Evolutionary conservation across 2,888 invertebrate species (phyloP).

Genomic region (Drosophila maculinotata): DNA sequence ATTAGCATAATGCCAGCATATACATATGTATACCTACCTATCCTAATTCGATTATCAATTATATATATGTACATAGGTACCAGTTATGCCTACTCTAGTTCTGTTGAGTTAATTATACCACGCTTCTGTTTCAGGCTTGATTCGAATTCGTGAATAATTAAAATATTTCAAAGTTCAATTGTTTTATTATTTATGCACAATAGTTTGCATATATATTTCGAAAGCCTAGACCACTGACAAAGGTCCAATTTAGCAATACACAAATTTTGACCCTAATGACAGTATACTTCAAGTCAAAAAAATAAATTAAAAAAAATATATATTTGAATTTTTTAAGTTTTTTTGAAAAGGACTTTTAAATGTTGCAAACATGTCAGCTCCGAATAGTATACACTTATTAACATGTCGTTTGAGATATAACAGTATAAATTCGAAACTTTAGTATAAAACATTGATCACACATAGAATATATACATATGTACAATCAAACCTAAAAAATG

Average conservation of each 20-base stretch:
- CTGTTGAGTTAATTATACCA: neutral
- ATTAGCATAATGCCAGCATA: conserved; percentile 9
- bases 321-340: no score
- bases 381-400: no score
- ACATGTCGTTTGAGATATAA: neutral
- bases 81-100: neutral
- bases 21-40: no score
- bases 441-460: neutral
- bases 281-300: no score
- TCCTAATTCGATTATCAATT: neutral
- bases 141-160: neutral
- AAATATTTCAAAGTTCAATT: neutral
- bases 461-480: neutral
- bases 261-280: no score
- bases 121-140: neutral
- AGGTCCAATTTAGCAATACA: no score
- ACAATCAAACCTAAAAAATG: conserved; percentile 42
- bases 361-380: no score
- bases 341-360: no score
- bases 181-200: no score
- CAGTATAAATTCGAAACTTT: neutral
- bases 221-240: no score
- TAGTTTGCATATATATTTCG: no score
- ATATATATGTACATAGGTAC: neutral
- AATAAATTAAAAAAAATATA: neutral